These are phyloP conservation scores for Pachymerium ferrugineum DNA, from an alignment of 2,888 invertebrate genomes.

Conservation along the genomic window DNA sequence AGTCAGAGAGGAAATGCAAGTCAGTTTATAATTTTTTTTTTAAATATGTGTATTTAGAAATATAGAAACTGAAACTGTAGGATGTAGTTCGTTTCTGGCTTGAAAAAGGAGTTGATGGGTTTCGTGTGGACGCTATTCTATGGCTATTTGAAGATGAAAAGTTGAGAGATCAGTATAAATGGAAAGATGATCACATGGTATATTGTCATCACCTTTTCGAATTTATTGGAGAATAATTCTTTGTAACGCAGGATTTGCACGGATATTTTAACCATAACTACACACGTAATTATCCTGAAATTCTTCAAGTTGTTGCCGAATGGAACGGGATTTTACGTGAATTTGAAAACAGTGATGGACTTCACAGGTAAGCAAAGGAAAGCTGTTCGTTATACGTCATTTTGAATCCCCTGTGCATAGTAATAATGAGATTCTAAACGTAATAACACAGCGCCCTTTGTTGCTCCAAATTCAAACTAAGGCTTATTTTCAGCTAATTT, in stretches of 20 bases:
- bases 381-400: too few species aligned
- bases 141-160: constrained; percentile 45
- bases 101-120: constrained; percentile 48
- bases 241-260: constrained; percentile 19
- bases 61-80: constrained; percentile 38
- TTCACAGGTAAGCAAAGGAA: constrained; percentile 49
- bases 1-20: constrained; percentile 33
- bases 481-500: neutral
- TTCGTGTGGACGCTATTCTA: constrained; percentile 47
- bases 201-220: too few species aligned
- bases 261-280: constrained; percentile 32
- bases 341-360: constrained; percentile 51
- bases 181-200: neutral
- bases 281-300: constrained; percentile 49
- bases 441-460: neutral
- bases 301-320: constrained; percentile 55
- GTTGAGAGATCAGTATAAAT: neutral
- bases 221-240: neutral
- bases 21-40: neutral
- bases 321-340: constrained; percentile 61
- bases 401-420: too few species aligned
- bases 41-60: neutral
- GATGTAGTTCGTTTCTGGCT: constrained; percentile 48
- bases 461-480: neutral
- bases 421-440: neutral